phyloP scores from a whole-genome alignment of 2,797 vertebrate species.

The Spinus olivaceus region DNA sequence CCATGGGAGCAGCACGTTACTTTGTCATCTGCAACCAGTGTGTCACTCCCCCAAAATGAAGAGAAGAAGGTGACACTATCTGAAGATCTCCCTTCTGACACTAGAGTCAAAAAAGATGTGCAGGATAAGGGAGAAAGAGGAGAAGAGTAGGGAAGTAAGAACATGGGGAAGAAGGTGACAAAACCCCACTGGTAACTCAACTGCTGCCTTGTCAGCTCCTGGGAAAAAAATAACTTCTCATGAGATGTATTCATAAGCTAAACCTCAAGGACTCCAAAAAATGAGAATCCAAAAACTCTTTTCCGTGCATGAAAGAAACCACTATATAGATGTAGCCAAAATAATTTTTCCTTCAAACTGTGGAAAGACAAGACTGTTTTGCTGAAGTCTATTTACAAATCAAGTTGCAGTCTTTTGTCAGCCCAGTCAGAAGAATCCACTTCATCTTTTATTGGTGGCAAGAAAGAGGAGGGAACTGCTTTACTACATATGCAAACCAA shows the following conservation, averaged over 20 bases:
- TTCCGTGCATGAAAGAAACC: slow-evolving; percentile 10
- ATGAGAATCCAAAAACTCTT: slow-evolving; percentile 20
- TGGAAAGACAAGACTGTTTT: slow-evolving; percentile 4
- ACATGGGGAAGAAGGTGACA: rapidly evolving
- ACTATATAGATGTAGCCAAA: not conserved
- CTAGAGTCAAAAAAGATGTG: not conserved
- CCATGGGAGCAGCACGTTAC: not conserved
- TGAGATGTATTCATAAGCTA: slow-evolving; percentile 41
- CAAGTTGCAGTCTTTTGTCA: not conserved
- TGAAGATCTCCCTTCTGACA: not conserved
- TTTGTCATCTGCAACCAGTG: not conserved
- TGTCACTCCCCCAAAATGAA: not conserved
- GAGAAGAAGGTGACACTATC: not conserved
- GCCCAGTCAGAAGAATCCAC: not conserved
- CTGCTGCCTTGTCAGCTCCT: not conserved
- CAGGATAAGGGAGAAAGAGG: not conserved
- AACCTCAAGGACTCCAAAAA: slow-evolving; percentile 36
- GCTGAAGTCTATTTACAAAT: not conserved
- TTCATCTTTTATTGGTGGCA: not conserved
- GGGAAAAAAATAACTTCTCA: slow-evolving; percentile 15
- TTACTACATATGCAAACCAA: not conserved
- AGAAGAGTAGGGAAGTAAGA: not conserved
- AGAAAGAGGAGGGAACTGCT: not conserved
- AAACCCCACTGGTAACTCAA: not conserved
- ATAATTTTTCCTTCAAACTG: not conserved